Evolutionary conservation across 2,797 vertebrate species (phyloP).

Genomic region (Cuculus canorus): DNA sequence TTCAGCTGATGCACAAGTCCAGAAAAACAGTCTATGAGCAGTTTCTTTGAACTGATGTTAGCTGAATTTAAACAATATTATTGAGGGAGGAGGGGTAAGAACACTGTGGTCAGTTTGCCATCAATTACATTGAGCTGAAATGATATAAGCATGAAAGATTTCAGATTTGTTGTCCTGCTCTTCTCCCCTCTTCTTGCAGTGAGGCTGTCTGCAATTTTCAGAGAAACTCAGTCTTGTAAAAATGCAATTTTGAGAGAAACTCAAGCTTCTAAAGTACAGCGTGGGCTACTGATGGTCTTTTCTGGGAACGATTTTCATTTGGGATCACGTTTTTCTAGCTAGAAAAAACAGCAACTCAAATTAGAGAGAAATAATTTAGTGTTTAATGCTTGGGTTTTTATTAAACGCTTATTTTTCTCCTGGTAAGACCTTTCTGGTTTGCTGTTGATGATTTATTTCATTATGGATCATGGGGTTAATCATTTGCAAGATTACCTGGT

Average conservation of each 20-base stretch:
- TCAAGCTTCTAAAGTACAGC: background rate
- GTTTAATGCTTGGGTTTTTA: background rate
- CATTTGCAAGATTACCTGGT: conserved; percentile 4
- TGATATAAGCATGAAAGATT: background rate
- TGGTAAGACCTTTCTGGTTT: background rate
- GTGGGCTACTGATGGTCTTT: background rate
- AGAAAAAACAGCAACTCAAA: background rate
- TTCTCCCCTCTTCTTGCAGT: background rate
- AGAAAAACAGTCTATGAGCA: background rate
- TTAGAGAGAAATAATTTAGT: background rate
- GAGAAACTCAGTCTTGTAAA: background rate
- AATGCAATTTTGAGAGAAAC: background rate
- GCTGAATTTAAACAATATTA: background rate
- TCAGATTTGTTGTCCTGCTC: background rate
- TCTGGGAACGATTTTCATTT: background rate
- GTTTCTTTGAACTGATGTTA: background rate
- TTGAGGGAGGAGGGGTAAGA: background rate
- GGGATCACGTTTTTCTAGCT: background rate
- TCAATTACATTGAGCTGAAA: background rate
- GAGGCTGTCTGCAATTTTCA: background rate
- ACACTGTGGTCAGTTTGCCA: background rate
- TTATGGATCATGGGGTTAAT: conserved; percentile 32
- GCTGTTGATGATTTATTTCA: conserved; percentile 50
- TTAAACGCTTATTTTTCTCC: background rate
- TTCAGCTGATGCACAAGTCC: background rate